Evolutionary conservation across 2,888 invertebrate genomes (phyloP), one percentile per base, ranked within the genome.

Genomic region (Cataglyphis rosenhaueri): DNA sequence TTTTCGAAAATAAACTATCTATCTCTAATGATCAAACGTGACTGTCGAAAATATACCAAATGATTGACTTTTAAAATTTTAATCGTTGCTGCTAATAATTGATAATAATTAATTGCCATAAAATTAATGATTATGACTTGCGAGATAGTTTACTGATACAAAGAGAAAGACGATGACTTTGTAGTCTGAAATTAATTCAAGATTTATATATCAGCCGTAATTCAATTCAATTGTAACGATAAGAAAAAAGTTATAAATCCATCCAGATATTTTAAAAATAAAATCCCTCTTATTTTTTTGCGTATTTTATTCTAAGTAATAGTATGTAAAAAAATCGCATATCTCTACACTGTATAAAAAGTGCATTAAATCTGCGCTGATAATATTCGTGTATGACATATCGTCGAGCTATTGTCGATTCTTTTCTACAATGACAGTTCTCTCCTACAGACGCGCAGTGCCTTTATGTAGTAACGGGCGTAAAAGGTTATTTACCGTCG

Each of bases 401-500:
- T 32, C 29, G 57, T 21, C 29, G 48, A 29, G 4, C 18, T 55
- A 9, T 57, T 21, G 4, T 0, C 8, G n/a, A 18, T n/a, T 29
- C 52, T 65, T 66, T n/a, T 35, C 12, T 6, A 62, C 52, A n/a
- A 21, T n/a, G 55, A 68, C 25, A 32, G 32, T 59, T 38, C 32
- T 55, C 25, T 55, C 15, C 15, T n/a, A 29, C 32, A 71, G 21
- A 44, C 41, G 68, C 8, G 32, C 48, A 35, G 35, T 21, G 57
- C 66, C 44, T 66, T 59, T 59, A 32, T 0, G n/a, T 38, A n/a
- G 38, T 70, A 59, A 79, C 71, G 44, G 71, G 44, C 71, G 4
- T 79, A 59, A 21, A 57, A 78, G 78, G 78, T 79, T 79, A 59
- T 79, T 79, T 79, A 71, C 71, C 78, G 71, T 78, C 78, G 59